Base-by-base conservation (phyloP, 2,113 vertebrate species). In the Sinocyclocheilus anshuiensis region DNA sequence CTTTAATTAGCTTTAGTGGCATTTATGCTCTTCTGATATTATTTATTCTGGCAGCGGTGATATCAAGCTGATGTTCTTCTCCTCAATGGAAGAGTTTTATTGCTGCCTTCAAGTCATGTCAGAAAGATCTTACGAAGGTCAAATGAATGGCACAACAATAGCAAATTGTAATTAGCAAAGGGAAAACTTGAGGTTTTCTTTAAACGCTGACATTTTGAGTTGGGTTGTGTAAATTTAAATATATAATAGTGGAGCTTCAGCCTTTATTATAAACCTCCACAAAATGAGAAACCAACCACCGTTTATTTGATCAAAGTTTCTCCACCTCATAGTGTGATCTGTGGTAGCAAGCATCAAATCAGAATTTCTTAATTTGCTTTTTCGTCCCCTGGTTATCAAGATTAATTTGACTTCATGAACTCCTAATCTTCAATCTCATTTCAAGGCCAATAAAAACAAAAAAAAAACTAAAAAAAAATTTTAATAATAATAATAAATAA, bases 331-430 rank as follows among this genome's bases (percentile, higher is more conserved):
- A 42, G 42, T 8, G 42, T 9, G 42, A 67, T 26, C 39, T 33
- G 16, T 50, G 24, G 16, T 2, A 0, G 20, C 20, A 3, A 22
- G 77, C 77, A 65, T 65, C 78, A 65, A 81, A 67, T 29, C 24
- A 81, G 39, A 50, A 29, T 67, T 81, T 81, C 42, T 67, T 81
- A 67, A 81, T 81, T 67, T 50, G 61, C 42, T 67, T 50, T 81
- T 33, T 2, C 2, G 61, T 69, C 80, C 39, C 80, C 4, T 53
- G 29, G 48, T 39, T 33, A 36, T 83, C 29, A 24, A 72, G 18
- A 83, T 83, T 81, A 48, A 67, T 81, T 69, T 29, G 80, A 48
- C 65, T 22, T 22, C 48, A 2, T 15, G 16, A 55, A 83, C 18
- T 45, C 29, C 26, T 83, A n/a, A 72, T 83, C 65, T 72, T 53